Percentiles rank a stretch among this genome's conserved stretches.
Conservation (phyloP, 2,888 invertebrate genomes). For the Ptychoptera contaminata region DNA sequence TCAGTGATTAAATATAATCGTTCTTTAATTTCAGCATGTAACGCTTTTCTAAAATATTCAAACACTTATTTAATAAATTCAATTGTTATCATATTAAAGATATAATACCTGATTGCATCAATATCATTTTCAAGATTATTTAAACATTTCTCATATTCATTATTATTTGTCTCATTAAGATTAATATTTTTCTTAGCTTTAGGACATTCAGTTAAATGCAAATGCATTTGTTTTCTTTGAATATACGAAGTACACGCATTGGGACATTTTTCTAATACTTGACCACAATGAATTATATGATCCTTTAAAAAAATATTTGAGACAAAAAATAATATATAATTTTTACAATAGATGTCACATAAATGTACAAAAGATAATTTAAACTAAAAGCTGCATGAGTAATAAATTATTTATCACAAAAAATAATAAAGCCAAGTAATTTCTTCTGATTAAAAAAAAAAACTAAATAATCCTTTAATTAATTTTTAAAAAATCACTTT, state of each 20-base stretch:
- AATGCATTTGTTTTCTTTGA: conserved; percentile 42
- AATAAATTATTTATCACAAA: background rate
- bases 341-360: background rate
- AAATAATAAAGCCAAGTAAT: background rate
- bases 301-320: conserved; percentile 33
- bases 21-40: conserved; percentile 30
- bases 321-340: too few relatives aligned
- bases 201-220: conserved; percentile 37
- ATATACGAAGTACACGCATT: conserved; percentile 54
- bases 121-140: conserved; percentile 23
- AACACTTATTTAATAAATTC: conserved; percentile 18
- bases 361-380: background rate
- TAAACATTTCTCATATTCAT: conserved; percentile 16
- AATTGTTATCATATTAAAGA: too few relatives aligned
- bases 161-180: background rate
- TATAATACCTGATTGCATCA: conserved; percentile 17
- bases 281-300: conserved; percentile 52
- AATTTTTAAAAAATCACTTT: background rate
- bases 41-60: conserved; percentile 11
- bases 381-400: background rate
- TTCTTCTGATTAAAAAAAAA: background rate
- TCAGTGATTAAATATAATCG: conserved; percentile 28
- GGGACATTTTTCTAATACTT: conserved; percentile 54
- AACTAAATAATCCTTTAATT: background rate
- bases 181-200: conserved; percentile 14